Conservation (phyloP, 2,113 vertebrate genomes). For the Calidris pugnax region DNA sequence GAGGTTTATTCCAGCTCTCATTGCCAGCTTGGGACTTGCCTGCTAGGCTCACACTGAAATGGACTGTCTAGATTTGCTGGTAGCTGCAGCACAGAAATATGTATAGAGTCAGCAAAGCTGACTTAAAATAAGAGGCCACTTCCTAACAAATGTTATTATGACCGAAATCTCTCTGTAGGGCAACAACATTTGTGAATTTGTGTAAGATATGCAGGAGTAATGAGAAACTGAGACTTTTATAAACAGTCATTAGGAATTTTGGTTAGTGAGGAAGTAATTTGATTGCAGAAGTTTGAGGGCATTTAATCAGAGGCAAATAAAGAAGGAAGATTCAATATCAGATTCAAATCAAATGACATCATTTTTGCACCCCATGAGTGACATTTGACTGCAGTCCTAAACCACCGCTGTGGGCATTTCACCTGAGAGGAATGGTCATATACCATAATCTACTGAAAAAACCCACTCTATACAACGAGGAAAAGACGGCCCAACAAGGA, state of each 20-base stretch:
- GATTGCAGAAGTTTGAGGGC: not conserved
- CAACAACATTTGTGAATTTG: not conserved
- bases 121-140: not conserved
- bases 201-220: not conserved
- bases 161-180: not conserved
- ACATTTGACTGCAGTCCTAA: not conserved
- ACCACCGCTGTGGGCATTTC: not conserved
- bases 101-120: fast-evolving
- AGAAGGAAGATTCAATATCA: not conserved
- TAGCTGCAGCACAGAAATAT: not conserved
- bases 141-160: not conserved
- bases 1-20: not conserved
- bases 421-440: not conserved
- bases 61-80: not conserved
- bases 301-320: constrained; percentile 1
- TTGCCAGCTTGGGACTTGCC: not conserved
- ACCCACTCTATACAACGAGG: not conserved
- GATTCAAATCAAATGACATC: not conserved
- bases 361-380: not conserved
- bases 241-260: not conserved
- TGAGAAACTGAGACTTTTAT: not conserved
- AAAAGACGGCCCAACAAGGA: not conserved
- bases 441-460: not conserved
- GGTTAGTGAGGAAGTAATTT: not conserved
- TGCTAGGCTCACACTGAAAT: not conserved